Evolutionary conservation across 2,888 invertebrate genomes (phyloP), one percentile per base, ranked within the genome.

Genomic region (Polymixis flavicincta): DNA sequence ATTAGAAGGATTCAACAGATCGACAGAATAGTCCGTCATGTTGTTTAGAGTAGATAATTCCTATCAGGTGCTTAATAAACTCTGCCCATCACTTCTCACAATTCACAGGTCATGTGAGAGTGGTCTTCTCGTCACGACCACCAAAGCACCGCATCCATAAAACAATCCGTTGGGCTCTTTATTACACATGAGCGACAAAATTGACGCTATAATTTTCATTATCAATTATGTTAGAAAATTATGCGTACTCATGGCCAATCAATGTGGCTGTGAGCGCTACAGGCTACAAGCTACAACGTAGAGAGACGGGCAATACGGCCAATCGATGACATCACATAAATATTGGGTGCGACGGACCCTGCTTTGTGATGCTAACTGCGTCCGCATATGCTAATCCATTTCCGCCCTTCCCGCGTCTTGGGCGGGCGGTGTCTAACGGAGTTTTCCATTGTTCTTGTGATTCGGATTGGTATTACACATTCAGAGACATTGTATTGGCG

Each of bases 311-410:
- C 80, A 83, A 42, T 81, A 83, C 25, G 84, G 86, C 89, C 89
- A 90, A 91, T 91, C 90, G 89, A 88, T 89, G 89, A 90, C 86
- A 87, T 89, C 88, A 90, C 92, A 92, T 93, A 94, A 94, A 94
- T 93, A 93, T 93, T 89, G 89, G 87, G 87, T 88, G 89, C 84
- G 87, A 86, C 85, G 83, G 71, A 77, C 71, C 84, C 81, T 85
- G 89, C 90, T 90, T 95, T 94, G 93, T 94, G 88, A 94, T 93
- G 94, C 92, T 91, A 93, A 93, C 88, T 86, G 90, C 90, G 92
- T 88, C 89, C 91, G 90, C 88, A 89, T 92, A 94, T 94, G 94
- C 91, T 93, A 94, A 94, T 94, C 89, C 85, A 85, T 86, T 89
- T 91, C 92, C 92, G 90, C 87, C 89, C 87, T 90, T 80, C 85